phyloP scores from a whole-genome alignment of 2,797 vertebrate species.

The Tachyglossus aculeatus region DNA sequence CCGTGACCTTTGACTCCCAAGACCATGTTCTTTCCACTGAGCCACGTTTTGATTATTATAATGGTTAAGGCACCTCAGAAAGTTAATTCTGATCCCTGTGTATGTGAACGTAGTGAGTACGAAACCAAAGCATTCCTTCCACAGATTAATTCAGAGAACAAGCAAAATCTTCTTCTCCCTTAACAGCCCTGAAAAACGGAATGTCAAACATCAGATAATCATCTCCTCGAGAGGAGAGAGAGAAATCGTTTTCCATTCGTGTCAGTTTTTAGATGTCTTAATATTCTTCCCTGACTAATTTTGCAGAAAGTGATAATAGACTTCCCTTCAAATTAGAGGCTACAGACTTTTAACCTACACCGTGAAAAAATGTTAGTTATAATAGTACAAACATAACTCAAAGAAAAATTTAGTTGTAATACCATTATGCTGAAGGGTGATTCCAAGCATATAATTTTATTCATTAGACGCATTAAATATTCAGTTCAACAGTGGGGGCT shows the following conservation, averaged over 20 bases:
- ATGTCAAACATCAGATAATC: constrained; percentile 73
- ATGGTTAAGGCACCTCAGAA: no score
- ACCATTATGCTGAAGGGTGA: constrained; percentile 61
- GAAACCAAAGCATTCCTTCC: constrained; percentile 42
- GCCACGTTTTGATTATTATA: no score
- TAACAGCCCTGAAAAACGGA: constrained; percentile 72
- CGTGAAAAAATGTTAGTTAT: constrained; percentile 47
- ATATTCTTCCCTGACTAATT: constrained; percentile 76
- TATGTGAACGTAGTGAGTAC: constrained; percentile 58
- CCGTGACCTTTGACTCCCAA: no score
- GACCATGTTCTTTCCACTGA: no score
- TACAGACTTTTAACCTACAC: constrained; percentile 74
- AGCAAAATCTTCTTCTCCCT: constrained; percentile 63
- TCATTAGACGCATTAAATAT: constrained; percentile 71
- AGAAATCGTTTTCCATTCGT: constrained; percentile 72
- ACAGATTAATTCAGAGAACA: constrained; percentile 60
- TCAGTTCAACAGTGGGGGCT: constrained; percentile 3
- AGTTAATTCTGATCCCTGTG: constrained; percentile 64
- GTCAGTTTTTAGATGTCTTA: constrained; percentile 76
- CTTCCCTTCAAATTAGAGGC: constrained; percentile 75
- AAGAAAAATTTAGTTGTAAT: constrained; percentile 67
- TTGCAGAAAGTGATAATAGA: constrained; percentile 72
- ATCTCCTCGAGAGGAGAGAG: constrained; percentile 61
- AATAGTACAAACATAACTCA: constrained; percentile 70
- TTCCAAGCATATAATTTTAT: constrained; percentile 70